Base-by-base conservation (phyloP, 1,140 invertebrate species). In the Drosophila sucinea region DNA sequence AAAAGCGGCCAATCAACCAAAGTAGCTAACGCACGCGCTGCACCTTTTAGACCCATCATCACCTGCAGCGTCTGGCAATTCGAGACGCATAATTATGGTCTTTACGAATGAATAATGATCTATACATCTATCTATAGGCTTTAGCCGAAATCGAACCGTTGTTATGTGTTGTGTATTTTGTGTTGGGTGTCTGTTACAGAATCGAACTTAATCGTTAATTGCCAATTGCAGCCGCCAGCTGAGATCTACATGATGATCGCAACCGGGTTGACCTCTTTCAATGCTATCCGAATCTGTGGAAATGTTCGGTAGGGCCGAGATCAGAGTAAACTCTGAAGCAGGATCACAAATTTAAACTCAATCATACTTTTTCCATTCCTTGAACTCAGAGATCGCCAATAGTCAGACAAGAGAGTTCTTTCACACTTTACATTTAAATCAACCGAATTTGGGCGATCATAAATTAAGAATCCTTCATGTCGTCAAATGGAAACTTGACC, bases 31-130 rank as follows among this genome's bases (percentile, higher is more conserved):
- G 73, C 83, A 77, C 73, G 33, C 65, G 67, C 61, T 79, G 57
- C 41, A 27, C n/a, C 27, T 62, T 41, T 17, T 73, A 30, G 54
- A 78, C 33, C 66, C 60, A 81, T 81, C 82, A 81, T 74, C 81
- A 81, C 77, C 79, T 85, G 73, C 70, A 77, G 81, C 57, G 47
- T 82, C 70, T 61, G 27, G 27, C 41, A 6, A 64, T 65, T 38
- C 35, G 32, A 56, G 63, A 33, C 47, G 27, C 51, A 70, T 85
- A 87, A 85, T 85, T 82, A 87, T 71, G 54, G 66, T 54, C 58
- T 69, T 75, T 72, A 70, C 27, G 55, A 58, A 73, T 85, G 74
- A 81, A 79, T 79, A 85, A 86, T 82, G 74, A 84, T 84, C 62
- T 41, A 30, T 10, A 38, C 35, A 11, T 10, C 30, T 4, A 17